A percentile compares a stretch with the other conserved stretches of the same genome.
Conservation (phyloP, 2,113 vertebrate species). For the Tetrax tetrax region DNA sequence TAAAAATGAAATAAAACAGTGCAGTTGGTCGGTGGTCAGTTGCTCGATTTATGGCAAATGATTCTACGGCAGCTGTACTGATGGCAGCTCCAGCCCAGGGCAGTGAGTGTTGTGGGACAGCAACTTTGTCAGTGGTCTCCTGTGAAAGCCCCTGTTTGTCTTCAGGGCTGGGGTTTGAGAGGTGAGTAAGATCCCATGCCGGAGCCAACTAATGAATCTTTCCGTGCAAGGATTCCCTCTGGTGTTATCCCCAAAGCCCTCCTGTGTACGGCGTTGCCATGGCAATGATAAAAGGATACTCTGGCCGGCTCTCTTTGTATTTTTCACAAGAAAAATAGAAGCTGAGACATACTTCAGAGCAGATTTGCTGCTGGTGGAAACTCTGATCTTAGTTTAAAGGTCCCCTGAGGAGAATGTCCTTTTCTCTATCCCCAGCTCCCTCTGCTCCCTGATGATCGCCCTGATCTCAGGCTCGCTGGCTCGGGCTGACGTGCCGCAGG, state of each 20-base stretch:
- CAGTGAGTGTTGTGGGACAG: not conserved
- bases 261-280: not conserved
- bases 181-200: not conserved
- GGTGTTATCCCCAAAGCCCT: not conserved
- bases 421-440: not conserved
- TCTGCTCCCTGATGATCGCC: not conserved
- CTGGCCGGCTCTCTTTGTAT: not conserved
- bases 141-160: not conserved
- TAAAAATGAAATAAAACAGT: not conserved
- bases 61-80: not conserved
- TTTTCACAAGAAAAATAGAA: not conserved
- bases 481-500: fast-evolving
- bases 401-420: not conserved
- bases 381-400: not conserved
- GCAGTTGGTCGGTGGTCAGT: not conserved
- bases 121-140: not conserved
- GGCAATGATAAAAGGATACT: not conserved
- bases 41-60: not conserved
- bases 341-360: not conserved
- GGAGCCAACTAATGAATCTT: not conserved
- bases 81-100: not conserved
- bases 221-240: not conserved
- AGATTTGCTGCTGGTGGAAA: not conserved
- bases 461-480: fast-evolving
- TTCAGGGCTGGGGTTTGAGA: not conserved